Base-by-base conservation (phyloP, 1,140 invertebrate genomes). In the Bombus confusus region DNA sequence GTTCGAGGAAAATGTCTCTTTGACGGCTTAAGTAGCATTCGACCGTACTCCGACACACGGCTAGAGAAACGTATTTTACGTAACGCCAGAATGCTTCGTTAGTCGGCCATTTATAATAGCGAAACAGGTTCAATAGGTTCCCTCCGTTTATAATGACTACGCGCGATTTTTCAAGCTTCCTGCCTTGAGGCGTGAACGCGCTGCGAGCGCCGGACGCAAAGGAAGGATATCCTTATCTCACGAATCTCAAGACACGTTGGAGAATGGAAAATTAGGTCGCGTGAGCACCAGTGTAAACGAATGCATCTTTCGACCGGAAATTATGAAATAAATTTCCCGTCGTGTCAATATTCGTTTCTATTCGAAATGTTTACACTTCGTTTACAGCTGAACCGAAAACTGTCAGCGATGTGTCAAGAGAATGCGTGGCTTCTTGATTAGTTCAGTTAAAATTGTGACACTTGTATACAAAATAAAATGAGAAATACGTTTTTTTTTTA, bases 1-100 rank as follows among this genome's bases (percentile, higher is more conserved):
- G 59, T 90, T 88, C 88, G 74, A 81, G 85, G 87, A 90, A 90
- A 90, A 88, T 88, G 87, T 78, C 83, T 64, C 80, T 81, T 86
- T 78, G 72, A 80, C 79, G 78, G 80, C 75, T 89, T 83, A 77
- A 89, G 72, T 72, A 57, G 66, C n/a, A 74, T 87, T 81, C 69
- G 39, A 43, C 41, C 62, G n/a, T 25, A 22, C 39, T 1, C 22
- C 8, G n/a, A 25, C 59, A 62, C 10, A 47, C 59, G 39, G 62
- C 68, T 72, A 72, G 69, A 79, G 75, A 59, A 72, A 72, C 34
- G 43, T 31, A 71, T 71, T n/a, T 43, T 43, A 34, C 34, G 47
- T 31, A 68, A 59, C 9, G 47, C 34, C 47, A 80, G 79, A 80
- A 80, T 80, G 37, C 37, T 72, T 80, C 79, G 68, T 81, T 81